These are phyloP conservation scores for Dichetophora obliterata DNA, from an alignment of 2,888 invertebrate genomes.

Conservation along the genomic window DNA sequence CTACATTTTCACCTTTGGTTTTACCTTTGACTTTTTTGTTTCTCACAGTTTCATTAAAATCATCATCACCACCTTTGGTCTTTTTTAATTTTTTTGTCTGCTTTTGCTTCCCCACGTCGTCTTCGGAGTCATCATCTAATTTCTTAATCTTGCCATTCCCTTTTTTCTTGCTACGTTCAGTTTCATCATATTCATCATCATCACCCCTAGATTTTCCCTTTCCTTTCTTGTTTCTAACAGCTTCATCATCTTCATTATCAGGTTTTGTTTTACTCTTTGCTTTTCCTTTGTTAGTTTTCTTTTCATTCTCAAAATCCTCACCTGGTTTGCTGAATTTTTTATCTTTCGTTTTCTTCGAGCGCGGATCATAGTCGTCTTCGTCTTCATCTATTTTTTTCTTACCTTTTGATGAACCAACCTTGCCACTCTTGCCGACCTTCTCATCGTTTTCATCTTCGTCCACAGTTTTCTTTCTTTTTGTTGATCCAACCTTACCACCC, in stretches of 20 bases:
- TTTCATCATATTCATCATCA: not conserved
- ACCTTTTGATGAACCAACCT: slow-evolving; percentile 16
- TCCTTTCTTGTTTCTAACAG: no score
- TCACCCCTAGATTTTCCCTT: slow-evolving; percentile 1
- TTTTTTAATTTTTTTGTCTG: not conserved
- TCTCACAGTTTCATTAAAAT: not conserved
- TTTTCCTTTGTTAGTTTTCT: slow-evolving; percentile 8
- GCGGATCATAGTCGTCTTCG: not conserved
- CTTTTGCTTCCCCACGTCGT: not conserved
- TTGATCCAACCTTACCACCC: not conserved
- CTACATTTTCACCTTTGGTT: not conserved
- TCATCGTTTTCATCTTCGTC: not conserved
- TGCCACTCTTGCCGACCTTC: not conserved
- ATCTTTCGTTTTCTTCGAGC: not conserved
- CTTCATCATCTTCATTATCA: not conserved
- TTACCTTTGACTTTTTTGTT: not conserved
- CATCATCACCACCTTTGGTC: not conserved
- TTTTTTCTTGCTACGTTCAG: not conserved
- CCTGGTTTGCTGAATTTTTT: not conserved
- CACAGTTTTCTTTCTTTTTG: slow-evolving; percentile 17
- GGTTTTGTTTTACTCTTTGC: slow-evolving; percentile 9
- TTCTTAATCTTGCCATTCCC: not conserved
- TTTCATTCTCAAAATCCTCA: slow-evolving; percentile 25
- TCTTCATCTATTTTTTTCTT: slow-evolving; percentile 8
- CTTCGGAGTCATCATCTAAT: no score